A percentile compares a stretch with the other conserved stretches of the same genome.
These are phyloP conservation scores for Setophaga petechia DNA, from an alignment of 2,113 vertebrate genomes.

Conservation along the genomic window DNA sequence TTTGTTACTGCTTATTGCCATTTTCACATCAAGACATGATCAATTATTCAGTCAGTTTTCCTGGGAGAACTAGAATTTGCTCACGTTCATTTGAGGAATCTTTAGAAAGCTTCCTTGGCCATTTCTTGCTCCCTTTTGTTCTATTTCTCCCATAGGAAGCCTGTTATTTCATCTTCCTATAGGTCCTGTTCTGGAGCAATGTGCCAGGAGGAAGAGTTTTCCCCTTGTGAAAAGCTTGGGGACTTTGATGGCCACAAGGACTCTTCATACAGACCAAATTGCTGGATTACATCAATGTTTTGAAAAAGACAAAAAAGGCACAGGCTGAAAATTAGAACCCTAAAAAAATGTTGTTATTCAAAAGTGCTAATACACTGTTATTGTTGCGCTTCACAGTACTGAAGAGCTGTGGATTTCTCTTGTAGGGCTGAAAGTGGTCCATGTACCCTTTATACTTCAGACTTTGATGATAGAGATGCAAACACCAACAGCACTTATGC, in stretches of 20 bases:
- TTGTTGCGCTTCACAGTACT: background rate
- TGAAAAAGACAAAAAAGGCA: background rate
- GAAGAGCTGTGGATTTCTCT: background rate
- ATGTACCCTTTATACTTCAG: background rate
- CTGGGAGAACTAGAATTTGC: background rate
- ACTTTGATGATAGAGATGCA: background rate
- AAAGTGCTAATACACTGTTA: background rate
- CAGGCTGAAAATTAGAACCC: background rate
- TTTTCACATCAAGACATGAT: background rate
- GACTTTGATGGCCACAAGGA: background rate
- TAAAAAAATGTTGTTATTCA: background rate
- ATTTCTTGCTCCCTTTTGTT: background rate
- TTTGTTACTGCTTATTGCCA: background rate
- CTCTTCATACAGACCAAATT: background rate
- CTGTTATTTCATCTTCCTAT: background rate
- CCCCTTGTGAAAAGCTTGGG: background rate
- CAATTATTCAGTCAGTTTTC: background rate
- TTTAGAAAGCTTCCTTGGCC: background rate
- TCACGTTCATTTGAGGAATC: background rate
- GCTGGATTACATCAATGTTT: background rate
- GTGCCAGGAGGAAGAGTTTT: background rate
- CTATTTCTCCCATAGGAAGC: background rate
- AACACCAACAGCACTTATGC: background rate
- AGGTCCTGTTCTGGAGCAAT: background rate
- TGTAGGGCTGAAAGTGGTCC: background rate